Percentiles rank a stretch among this genome's conserved stretches.
Evolutionary conservation across 2,113 vertebrate species (phyloP).

Genomic region (Siniperca chuatsi): DNA sequence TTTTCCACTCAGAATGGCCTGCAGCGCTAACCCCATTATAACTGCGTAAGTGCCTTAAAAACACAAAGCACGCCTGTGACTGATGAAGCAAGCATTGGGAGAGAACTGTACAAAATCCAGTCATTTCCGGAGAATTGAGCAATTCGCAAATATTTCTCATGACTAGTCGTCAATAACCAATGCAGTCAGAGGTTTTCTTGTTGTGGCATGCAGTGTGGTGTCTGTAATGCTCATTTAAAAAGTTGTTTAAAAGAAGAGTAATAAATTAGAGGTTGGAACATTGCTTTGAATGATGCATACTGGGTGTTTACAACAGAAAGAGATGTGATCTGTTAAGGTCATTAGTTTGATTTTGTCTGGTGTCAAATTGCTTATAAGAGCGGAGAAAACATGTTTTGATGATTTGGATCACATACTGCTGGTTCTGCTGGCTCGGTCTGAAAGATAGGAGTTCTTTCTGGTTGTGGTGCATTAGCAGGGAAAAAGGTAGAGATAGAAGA

Average conservation of each 20-base stretch:
- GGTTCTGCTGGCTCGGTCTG: neutral
- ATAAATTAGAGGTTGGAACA: constrained; percentile 2
- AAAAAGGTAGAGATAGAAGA: constrained; percentile 8
- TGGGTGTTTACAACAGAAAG: constrained; percentile 20
- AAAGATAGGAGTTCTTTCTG: neutral
- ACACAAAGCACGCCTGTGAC: neutral
- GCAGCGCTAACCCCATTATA: constrained; percentile 12
- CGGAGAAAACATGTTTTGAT: constrained; percentile 27
- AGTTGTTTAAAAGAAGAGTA: constrained; percentile 6
- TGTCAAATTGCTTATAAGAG: constrained; percentile 6
- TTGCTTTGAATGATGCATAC: constrained; percentile 29
- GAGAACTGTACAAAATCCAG: constrained; percentile 30
- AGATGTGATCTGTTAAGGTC: neutral
- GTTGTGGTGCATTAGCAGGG: constrained; percentile 27
- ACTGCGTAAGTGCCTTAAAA: constrained; percentile 14
- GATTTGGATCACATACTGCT: constrained; percentile 20
- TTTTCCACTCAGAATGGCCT: constrained; percentile 10
- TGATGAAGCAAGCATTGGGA: constrained; percentile 6
- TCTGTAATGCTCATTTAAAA: constrained; percentile 23
- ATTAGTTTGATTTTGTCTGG: constrained; percentile 2
- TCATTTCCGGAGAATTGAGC: constrained; percentile 64
- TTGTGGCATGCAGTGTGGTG: constrained; percentile 46
- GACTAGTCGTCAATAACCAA: constrained; percentile 40
- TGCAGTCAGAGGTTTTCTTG: constrained; percentile 53
- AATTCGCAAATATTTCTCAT: constrained; percentile 49